Evolutionary conservation across 2,113 vertebrate genomes (phyloP).

Genomic region (Pedionomus torquatus): DNA sequence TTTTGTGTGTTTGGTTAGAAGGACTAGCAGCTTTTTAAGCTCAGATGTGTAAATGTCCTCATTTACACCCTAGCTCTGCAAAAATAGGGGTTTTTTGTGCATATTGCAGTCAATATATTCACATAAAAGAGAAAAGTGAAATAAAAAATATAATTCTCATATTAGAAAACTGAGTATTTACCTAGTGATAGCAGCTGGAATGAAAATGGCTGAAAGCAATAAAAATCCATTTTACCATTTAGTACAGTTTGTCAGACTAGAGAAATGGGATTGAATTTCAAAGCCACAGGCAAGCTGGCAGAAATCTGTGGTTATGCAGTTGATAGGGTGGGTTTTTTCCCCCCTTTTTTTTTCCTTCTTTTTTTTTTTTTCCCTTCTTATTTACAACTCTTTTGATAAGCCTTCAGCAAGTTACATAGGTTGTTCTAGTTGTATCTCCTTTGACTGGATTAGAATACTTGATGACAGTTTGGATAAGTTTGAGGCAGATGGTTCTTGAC

Average conservation of each 20-base stretch:
- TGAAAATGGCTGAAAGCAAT: constrained; percentile 76
- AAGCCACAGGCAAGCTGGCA: constrained; percentile 81
- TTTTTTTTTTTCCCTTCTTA: constrained; percentile 26
- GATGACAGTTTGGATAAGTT: constrained; percentile 91
- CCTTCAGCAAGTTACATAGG: constrained; percentile 84
- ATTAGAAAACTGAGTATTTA: constrained; percentile 54
- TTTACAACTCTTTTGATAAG: constrained; percentile 86
- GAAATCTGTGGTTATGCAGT: constrained; percentile 78
- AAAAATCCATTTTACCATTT: constrained; percentile 82
- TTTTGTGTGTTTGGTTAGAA: constrained; percentile 20
- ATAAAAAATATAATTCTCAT: constrained; percentile 47
- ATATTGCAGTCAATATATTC: constrained; percentile 4
- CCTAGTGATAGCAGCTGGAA: constrained; percentile 72
- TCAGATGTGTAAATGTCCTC: constrained; percentile 34
- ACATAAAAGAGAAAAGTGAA: constrained; percentile 26
- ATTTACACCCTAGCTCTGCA: constrained; percentile 6
- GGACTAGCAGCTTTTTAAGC: constrained; percentile 38
- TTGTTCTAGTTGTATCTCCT: constrained; percentile 86
- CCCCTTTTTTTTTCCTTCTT: not conserved
- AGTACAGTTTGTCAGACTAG: constrained; percentile 81
- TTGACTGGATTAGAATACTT: constrained; percentile 89
- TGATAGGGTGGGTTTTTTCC: not conserved
- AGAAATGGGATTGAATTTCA: constrained; percentile 82
- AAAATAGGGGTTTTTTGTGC: not conserved
- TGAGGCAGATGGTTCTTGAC: constrained; percentile 92